phyloP scores from a whole-genome alignment of 2,888 invertebrate genomes.

The Rhabditoides inermis region DNA sequence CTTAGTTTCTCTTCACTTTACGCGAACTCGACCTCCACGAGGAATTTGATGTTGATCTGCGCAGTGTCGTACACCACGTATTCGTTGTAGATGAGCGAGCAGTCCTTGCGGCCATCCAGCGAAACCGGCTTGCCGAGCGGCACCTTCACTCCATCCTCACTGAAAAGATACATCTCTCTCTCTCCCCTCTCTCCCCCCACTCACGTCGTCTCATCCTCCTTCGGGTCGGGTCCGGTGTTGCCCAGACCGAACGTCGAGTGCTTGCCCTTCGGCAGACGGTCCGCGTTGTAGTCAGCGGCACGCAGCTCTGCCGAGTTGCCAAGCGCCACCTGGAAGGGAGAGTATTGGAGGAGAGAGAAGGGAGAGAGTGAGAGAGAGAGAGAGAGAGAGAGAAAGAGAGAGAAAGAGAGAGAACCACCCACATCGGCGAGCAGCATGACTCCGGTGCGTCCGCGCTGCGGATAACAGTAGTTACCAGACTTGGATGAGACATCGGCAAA shows the following conservation, averaged over 20 bases:
- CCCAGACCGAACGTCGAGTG: slow-evolving; percentile 56
- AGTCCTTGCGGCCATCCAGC: slow-evolving; percentile 40
- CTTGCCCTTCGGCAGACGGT: slow-evolving; percentile 54
- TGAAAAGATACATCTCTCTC: slow-evolving; percentile 4
- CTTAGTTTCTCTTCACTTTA: no score
- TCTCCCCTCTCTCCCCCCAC: no score
- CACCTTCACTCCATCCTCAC: slow-evolving; percentile 50
- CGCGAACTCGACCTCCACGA: slow-evolving; percentile 56
- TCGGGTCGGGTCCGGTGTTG: slow-evolving; percentile 51
- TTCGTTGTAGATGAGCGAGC: slow-evolving; percentile 58
- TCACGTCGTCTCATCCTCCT: slow-evolving; percentile 21
- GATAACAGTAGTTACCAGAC: slow-evolving; percentile 58
- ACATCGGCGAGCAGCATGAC: slow-evolving; percentile 57
- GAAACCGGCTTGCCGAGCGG: slow-evolving; percentile 53
- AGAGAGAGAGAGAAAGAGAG: no score
- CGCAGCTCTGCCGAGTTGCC: slow-evolving; percentile 53
- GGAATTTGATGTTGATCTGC: slow-evolving; percentile 56
- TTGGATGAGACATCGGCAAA: slow-evolving; percentile 59
- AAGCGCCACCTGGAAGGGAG: slow-evolving; percentile 38
- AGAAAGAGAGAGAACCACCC: slow-evolving; percentile 16
- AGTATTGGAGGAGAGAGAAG: neutral
- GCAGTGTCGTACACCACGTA: slow-evolving; percentile 57
- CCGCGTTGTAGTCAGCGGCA: slow-evolving; percentile 53
- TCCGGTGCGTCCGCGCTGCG: slow-evolving; percentile 52
- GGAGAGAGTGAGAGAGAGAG: no score